These are phyloP conservation scores for Polyommatus icarus DNA, from an alignment of 2,888 invertebrate species.

Conservation along the genomic window DNA sequence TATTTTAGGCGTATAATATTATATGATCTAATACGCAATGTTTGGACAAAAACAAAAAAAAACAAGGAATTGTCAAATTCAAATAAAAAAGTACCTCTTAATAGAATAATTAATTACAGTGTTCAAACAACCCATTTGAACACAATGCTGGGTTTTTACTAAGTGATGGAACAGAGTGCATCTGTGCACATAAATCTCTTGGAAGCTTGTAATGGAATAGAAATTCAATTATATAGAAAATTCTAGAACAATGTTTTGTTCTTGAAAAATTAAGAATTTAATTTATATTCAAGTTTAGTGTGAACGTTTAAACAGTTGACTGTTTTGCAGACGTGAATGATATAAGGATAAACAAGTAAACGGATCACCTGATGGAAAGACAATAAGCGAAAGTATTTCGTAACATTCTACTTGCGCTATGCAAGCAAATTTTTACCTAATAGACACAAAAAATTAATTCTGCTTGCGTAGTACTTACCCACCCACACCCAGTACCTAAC, in stretches of 20 bases:
- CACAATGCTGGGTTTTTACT: background rate
- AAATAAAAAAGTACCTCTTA: no score
- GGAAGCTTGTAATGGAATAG: constrained; percentile 19
- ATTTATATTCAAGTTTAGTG: background rate
- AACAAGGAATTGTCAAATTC: no score
- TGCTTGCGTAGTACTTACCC: no score
- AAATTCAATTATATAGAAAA: constrained; percentile 25
- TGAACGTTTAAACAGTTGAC: background rate
- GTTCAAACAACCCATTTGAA: background rate
- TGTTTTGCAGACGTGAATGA: background rate
- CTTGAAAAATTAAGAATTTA: background rate
- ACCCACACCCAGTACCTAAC: no score
- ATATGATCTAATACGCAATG: background rate
- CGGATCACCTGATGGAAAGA: background rate
- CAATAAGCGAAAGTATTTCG: no score
- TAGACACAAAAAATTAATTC: no score
- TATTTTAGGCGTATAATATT: background rate
- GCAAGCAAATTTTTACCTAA: background rate
- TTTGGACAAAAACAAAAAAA: no score
- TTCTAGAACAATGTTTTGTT: constrained; percentile 1
- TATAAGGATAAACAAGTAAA: background rate
- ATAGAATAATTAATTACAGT: background rate
- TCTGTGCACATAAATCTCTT: constrained; percentile 6
- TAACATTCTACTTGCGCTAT: background rate
- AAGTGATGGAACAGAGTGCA: constrained; percentile 24